These are phyloP conservation scores for Siniperca undulata DNA, from an alignment of 2,797 vertebrate genomes.

Conservation along the genomic window DNA sequence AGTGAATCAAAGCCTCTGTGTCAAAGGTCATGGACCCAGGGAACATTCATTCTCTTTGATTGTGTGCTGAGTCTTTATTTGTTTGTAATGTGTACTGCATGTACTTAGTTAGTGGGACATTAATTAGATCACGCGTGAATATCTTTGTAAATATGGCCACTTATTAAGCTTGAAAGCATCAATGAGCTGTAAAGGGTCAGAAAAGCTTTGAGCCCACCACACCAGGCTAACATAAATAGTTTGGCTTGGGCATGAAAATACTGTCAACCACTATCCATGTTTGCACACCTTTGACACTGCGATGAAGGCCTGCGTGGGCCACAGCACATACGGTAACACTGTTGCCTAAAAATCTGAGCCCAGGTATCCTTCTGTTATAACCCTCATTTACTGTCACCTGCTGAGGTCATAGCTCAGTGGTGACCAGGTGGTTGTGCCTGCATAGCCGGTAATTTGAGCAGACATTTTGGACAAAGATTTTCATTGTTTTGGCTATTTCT, in stretches of 20 bases:
- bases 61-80: conserved; percentile 51
- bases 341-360: conserved; percentile 23
- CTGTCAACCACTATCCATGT: conserved; percentile 40
- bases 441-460: conserved; percentile 41
- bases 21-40: conserved; percentile 62
- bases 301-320: conserved; percentile 39
- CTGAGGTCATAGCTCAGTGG: conserved; percentile 51
- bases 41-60: conserved; percentile 61
- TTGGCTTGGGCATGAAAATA: conserved; percentile 36
- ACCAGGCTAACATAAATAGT: conserved; percentile 42
- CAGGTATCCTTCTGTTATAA: conserved; percentile 27
- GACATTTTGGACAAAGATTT: conserved; percentile 36
- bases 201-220: conserved; percentile 51
- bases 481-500: conserved; percentile 43
- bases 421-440: neutral
- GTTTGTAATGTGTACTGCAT: conserved; percentile 47
- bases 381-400: conserved; percentile 51
- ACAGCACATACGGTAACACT: conserved; percentile 23
- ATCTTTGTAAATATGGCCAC: conserved; percentile 63
- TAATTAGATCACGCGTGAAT: conserved; percentile 64
- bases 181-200: conserved; percentile 55
- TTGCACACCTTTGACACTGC: conserved; percentile 53
- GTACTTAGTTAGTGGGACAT: conserved; percentile 53
- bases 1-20: conserved; percentile 60
- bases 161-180: conserved; percentile 70